phyloP scores from a whole-genome alignment of 2,797 vertebrate genomes.

The Rhinella marina region DNA sequence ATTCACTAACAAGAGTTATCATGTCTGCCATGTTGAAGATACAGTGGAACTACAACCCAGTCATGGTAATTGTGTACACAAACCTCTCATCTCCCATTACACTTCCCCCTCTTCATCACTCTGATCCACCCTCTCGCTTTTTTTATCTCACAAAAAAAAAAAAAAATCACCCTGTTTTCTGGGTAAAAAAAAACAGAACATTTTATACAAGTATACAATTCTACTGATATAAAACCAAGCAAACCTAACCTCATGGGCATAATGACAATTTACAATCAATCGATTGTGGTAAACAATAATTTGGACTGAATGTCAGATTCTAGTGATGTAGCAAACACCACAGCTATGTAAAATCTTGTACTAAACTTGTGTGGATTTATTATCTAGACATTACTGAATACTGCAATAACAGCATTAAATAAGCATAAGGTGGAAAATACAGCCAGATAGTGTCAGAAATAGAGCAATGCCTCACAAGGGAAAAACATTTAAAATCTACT shows the following conservation, averaged over 20 bases:
- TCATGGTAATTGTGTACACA: no score
- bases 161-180: no score
- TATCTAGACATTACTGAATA: constrained; percentile 45
- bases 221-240: not conserved
- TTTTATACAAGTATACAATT: not conserved
- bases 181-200: no score
- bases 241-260: not conserved
- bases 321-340: constrained; percentile 25
- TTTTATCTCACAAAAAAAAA: no score
- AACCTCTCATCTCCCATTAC: no score
- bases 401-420: constrained; percentile 38
- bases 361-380: constrained; percentile 40
- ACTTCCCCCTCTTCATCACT: no score
- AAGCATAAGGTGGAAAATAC: constrained; percentile 41
- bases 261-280: not conserved
- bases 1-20: no score
- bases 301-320: not conserved
- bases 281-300: not conserved
- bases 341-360: not conserved
- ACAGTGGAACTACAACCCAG: no score
- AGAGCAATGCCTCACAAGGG: constrained; percentile 27
- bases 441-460: constrained; percentile 43
- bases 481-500: constrained; percentile 29
- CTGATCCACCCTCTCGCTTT: no score
- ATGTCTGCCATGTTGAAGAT: no score